Percentiles rank a stretch among this genome's conserved stretches.
Conservation (phyloP, 1,140 invertebrate genomes). For the Ceratosolen fusciceps region DNA sequence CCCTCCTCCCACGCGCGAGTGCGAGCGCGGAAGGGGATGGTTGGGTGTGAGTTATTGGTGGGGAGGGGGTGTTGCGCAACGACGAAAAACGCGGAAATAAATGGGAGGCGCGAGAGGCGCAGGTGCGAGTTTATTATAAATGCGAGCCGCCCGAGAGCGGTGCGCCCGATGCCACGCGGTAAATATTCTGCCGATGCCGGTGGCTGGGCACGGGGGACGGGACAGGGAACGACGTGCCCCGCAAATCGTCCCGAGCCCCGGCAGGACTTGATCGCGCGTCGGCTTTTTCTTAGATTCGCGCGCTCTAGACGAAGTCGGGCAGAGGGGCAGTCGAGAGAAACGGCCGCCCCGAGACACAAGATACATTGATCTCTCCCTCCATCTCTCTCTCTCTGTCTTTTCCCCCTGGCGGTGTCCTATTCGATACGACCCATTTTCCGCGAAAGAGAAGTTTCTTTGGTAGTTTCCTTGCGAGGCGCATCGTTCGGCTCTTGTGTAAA, state of each 20-base stretch:
- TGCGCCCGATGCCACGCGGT: background rate
- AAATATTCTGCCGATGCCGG: slow-evolving; percentile 9
- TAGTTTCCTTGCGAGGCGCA: background rate
- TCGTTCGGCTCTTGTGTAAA: background rate
- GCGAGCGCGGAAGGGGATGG: no score
- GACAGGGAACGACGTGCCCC: slow-evolving; percentile 13
- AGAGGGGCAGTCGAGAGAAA: background rate
- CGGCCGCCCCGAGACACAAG: background rate
- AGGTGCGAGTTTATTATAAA: background rate
- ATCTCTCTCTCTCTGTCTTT: slow-evolving; percentile 9
- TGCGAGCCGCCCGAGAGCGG: background rate
- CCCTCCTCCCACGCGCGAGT: slow-evolving; percentile 29
- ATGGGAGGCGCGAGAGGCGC: background rate
- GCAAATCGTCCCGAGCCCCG: slow-evolving; percentile 25
- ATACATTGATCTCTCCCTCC: background rate
- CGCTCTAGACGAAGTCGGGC: background rate
- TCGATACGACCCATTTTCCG: slow-evolving; percentile 33
- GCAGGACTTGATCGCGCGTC: slow-evolving; percentile 5
- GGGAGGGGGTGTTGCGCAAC: slow-evolving; percentile 34
- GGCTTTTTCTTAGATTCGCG: slow-evolving; percentile 7
- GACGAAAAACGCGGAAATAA: slow-evolving; percentile 29
- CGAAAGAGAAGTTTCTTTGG: background rate
- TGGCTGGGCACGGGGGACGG: background rate
- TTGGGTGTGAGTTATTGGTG: slow-evolving; percentile 30
- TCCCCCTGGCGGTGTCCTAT: background rate